Evolutionary conservation across 2,797 vertebrate species (phyloP).

Genomic region (Notolepis coatsorum): DNA sequence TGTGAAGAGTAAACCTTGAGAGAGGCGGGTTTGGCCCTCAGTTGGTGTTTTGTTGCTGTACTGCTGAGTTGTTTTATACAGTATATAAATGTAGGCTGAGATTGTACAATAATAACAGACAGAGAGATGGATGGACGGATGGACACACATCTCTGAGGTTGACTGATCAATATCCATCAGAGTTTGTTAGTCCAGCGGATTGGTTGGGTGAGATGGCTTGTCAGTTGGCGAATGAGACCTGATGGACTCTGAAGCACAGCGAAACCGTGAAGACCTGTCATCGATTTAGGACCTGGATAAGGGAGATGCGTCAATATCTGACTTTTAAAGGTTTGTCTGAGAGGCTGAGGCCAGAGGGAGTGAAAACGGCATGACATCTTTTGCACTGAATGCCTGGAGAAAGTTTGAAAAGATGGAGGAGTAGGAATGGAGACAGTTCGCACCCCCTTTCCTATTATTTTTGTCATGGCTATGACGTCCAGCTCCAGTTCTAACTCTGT

Average conservation of each 20-base stretch:
- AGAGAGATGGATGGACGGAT: conserved; percentile 30
- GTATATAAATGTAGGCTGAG: conserved; percentile 29
- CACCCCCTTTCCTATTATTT: too few species aligned
- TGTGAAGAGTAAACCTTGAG: conserved; percentile 1
- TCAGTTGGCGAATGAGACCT: conserved; percentile 25
- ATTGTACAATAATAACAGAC: too few species aligned
- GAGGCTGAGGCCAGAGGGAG: too few species aligned
- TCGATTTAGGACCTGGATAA: conserved; percentile 1
- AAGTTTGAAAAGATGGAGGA: neutral
- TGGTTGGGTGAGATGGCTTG: conserved; percentile 20
- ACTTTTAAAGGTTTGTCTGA: neutral
- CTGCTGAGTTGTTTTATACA: conserved; percentile 61
- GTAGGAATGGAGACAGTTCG: too few species aligned
- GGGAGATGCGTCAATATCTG: neutral
- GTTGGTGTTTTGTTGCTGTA: conserved; percentile 16
- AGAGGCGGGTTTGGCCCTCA: conserved; percentile 37
- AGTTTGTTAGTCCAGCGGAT: conserved; percentile 21
- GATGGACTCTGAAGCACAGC: conserved; percentile 5
- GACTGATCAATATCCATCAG: conserved; percentile 63
- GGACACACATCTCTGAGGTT: conserved; percentile 34
- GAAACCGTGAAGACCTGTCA: conserved; percentile 16
- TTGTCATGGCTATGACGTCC: too few species aligned
- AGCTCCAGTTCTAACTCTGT: too few species aligned
- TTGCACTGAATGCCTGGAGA: neutral
- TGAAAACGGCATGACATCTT: too few species aligned